Base-by-base conservation (phyloP, 1,140 invertebrate genomes). In the Arion vulgaris region DNA sequence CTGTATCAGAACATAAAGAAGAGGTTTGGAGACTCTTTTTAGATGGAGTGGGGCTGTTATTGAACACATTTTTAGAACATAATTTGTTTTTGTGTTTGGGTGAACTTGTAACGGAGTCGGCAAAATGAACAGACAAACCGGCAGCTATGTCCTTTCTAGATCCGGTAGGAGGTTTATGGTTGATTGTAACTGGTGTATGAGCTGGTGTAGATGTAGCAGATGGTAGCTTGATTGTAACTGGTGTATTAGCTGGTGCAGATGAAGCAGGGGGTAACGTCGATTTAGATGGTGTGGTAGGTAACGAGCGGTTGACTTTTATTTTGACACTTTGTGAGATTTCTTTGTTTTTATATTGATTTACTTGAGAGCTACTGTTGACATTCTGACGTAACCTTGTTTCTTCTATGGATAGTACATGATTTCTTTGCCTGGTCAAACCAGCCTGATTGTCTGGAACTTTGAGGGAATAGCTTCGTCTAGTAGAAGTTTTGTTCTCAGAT, bases 111-210 rank as follows among this genome's bases (percentile, higher is more conserved):
- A 49, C 39, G 4, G 71, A n/a, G 11, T 81, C 71, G 1, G 41
- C 36, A n/a, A 81, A 81, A 32, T 39, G 69, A 49, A 81, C 71
- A 5, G 80, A 73, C 19, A 74, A 62, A 17, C 13, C 32, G 28
- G 41, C 23, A 17, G 9, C 49, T 19, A 11, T 28, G 26, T 81
- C 68, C 41, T 53, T 71, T 36, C 62, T 66, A 49, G 66, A 19
- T 49, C 83, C 53, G 36, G 80, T 28, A 9, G 69, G 32, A 13
- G 73, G 32, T 38, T 62, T 28, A 32, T 36, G 15, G 72, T 72
- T 74, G n/a, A 23, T 41, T n/a, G n/a, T n/a, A n/a, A 4, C 9
- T 26, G 34, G 23, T 38, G 51, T n/a, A 34, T 39, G 9, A 32
- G 62, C 38, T 57, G 32, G 1, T 53, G 66, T 69, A 11, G 82